Evolutionary conservation across 2,797 vertebrate species (phyloP).

Genomic region (Picus viridis): DNA sequence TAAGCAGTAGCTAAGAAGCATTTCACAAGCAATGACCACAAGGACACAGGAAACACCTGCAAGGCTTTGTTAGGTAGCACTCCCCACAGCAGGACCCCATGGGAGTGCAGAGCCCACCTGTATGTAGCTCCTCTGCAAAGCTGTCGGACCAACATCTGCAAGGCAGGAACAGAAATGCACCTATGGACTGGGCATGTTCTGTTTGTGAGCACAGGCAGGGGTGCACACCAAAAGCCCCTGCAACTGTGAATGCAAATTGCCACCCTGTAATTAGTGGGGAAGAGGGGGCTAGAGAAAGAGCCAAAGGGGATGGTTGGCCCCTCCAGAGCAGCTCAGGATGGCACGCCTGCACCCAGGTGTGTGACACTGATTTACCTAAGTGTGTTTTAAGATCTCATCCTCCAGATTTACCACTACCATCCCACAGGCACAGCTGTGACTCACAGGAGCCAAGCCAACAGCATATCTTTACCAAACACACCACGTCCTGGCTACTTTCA

Average conservation of each 20-base stretch:
- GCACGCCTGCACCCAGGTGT: background rate
- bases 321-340: background rate
- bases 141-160: background rate
- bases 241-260: background rate
- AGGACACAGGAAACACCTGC: constrained; percentile 27
- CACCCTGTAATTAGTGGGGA: background rate
- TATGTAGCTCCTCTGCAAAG: background rate
- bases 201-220: background rate
- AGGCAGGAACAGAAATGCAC: background rate
- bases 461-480: background rate
- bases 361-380: background rate
- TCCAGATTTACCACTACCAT: background rate
- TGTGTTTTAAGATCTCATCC: background rate
- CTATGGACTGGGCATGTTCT: fast-evolving
- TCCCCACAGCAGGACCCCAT: background rate
- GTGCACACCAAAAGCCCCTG: no score
- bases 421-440: background rate
- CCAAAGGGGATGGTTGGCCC: background rate
- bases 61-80: background rate
- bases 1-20: background rate
- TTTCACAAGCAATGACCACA: background rate
- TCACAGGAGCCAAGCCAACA: background rate
- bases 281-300: background rate
- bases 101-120: background rate
- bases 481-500: background rate